Evolutionary conservation across 2,797 vertebrate genomes (phyloP), one percentile per base, ranked within the genome.

Genomic region (Lepus townsendii): DNA sequence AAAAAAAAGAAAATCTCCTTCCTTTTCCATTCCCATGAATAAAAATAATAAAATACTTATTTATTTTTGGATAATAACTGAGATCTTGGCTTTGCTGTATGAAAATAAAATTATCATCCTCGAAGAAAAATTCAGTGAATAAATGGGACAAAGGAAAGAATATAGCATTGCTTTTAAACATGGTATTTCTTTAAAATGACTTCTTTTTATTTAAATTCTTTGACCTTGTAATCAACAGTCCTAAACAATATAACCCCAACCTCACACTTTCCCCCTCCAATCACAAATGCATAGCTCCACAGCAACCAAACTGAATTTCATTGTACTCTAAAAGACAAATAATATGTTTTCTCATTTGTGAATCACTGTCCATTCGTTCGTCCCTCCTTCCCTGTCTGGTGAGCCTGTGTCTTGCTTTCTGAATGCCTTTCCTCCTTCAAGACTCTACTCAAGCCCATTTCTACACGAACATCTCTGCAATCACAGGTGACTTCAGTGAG

Each of bases 181-280:
- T 66, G 17, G 73, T 50, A 80, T 42, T 75, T 93, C 27, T 86
- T 80, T 22, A 87, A 95, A 93, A 83, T 90, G 30, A 17, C 17
- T 94, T 82, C 26, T 13, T 62, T 86, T 87, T 82, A 78, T 62
- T 93, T 86, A 73, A 95, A 75, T 60, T 78, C 38, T 66, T 94
- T 85, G 16, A 38, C 17, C 50, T 88, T 42, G 22, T 20, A 86
- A 73, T 75, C 30, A 30, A 32, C 88, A 1, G 5, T 42, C 17
- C 57, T 73, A 35, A 2, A 30, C 4, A 90, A 69, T 72, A 30
- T 50, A 91, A 73, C 62, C 9, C 24, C 27, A 80, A 52, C 6
- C 30, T 57, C n/a, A 77, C 7, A 80, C 3, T 3, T 82, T 72
- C 7, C 14, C 50, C n/a, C 19, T 27, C 7, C 87, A 95, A 84